These are phyloP conservation scores for Euzophera pinguis DNA, from an alignment of 2,888 invertebrate species.

Conservation along the genomic window DNA sequence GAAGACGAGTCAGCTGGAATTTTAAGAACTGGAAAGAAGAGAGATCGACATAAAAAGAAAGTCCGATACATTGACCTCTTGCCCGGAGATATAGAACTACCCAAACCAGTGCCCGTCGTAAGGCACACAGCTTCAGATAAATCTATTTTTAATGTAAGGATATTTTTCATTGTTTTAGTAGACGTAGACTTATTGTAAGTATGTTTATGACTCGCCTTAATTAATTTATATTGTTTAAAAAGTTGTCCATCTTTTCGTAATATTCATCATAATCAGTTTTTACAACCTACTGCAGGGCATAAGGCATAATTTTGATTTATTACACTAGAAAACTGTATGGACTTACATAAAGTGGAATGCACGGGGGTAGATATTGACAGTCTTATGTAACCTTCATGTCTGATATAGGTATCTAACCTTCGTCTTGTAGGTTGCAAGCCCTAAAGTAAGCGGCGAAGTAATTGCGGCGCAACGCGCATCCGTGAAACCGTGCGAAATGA, in stretches of 20 bases:
- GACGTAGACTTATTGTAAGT: too few species aligned
- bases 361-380: too few species aligned
- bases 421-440: conserved; percentile 54
- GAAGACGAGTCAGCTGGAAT: conserved; percentile 35
- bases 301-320: too few species aligned
- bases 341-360: too few species aligned
- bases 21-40: conserved; percentile 27
- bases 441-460: conserved; percentile 60
- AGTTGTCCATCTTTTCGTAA: too few species aligned
- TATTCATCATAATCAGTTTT: too few species aligned
- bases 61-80: conserved; percentile 54
- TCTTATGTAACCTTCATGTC: background rate
- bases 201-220: too few species aligned
- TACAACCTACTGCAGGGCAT: too few species aligned
- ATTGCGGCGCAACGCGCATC: conserved; percentile 49
- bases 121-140: conserved; percentile 55
- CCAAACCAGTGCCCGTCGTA: conserved; percentile 44
- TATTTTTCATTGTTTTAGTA: background rate
- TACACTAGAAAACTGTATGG: too few species aligned
- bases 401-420: background rate
- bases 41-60: conserved; percentile 35
- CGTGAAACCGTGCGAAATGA: conserved; percentile 42
- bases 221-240: too few species aligned
- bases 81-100: conserved; percentile 51
- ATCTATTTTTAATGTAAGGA: conserved; percentile 58